Base-by-base conservation (phyloP, 2,888 invertebrate species). In the Schrankia costaestrigalis region DNA sequence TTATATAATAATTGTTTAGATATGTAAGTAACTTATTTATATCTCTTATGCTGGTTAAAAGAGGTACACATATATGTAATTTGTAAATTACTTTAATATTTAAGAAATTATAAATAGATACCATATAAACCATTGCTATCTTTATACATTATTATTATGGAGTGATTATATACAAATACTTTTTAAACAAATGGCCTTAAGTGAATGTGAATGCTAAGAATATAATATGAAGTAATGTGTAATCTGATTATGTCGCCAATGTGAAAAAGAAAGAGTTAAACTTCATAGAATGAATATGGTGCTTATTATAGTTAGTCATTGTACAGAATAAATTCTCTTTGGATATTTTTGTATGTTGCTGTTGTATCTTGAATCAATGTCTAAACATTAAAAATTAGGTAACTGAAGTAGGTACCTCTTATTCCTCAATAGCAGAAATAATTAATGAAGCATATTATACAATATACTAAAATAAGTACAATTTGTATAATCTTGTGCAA, bases 261-360 rank as follows among this genome's bases (percentile, higher is more conserved):
- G 57, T 56, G 52, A 60, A 53, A 63, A 62, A 58, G 50, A 40
- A 51, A 46, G 54, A 46, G 46, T 56, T 23, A 54, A 60, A 60
- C 60, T 65, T 75, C 67, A 67, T 76, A 73, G 72, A 78, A 78
- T 78, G 72, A 79, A 75, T 74, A 83, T 85, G 87, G 87, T 87
- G 87, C 87, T 87, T 85, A 72, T 67, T 69, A 82, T 83, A 85
- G 83, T 81, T 86, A 86, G 85, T 77, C 72, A 66, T 74, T 87
- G 87, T 87, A 87, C 85, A 86, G 86, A 87, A 86, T 85, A 81
- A 87, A 87, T 86, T 84, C 56, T 74, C 72, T 70, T 74, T 72
- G 68, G 55, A 74, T 82, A 82, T 81, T 83, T 79, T 83, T 82
- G 65, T 79, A 81, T 74, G 63, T 63, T 63, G 62, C 68, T 72